These are phyloP conservation scores for Ovis aries DNA, from an alignment of 2,113 vertebrate species.

Conservation along the genomic window DNA sequence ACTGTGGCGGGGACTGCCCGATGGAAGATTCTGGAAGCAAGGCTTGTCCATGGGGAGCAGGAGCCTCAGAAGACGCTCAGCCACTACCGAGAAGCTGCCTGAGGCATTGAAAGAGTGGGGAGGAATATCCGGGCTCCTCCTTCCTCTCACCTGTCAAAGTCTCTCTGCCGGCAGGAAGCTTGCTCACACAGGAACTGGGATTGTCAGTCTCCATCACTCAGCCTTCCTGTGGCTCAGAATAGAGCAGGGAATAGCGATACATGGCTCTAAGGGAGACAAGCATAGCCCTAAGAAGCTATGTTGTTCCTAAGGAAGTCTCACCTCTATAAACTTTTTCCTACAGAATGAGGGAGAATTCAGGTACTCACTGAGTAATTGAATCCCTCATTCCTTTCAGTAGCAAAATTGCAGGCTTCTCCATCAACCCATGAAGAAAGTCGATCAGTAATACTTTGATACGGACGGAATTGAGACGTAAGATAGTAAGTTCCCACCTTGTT, in stretches of 20 bases:
- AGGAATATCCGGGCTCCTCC: not conserved
- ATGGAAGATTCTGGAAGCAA: not conserved
- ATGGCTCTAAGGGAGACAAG: not conserved
- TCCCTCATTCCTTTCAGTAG: not conserved
- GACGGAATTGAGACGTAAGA: not conserved
- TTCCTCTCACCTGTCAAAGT: not conserved
- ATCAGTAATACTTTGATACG: not conserved
- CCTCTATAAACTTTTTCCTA: not conserved
- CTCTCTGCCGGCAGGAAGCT: not conserved
- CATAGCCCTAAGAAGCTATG: too few species aligned
- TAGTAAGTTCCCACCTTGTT: not conserved
- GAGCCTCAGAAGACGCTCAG: not conserved
- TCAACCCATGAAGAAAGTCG: not conserved
- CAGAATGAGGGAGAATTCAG: not conserved
- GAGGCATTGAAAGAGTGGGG: not conserved
- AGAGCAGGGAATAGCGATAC: not conserved
- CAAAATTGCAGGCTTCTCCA: not conserved
- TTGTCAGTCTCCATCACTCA: not conserved
- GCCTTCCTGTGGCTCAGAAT: not conserved
- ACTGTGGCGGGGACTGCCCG: too few species aligned
- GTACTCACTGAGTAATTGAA: not conserved
- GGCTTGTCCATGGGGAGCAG: accelerated
- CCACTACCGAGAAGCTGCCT: not conserved
- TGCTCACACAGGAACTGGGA: not conserved
- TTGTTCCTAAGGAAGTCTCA: not conserved